These are phyloP conservation scores for Oostethus manadensis DNA, from an alignment of 2,113 vertebrate species.

Conservation along the genomic window DNA sequence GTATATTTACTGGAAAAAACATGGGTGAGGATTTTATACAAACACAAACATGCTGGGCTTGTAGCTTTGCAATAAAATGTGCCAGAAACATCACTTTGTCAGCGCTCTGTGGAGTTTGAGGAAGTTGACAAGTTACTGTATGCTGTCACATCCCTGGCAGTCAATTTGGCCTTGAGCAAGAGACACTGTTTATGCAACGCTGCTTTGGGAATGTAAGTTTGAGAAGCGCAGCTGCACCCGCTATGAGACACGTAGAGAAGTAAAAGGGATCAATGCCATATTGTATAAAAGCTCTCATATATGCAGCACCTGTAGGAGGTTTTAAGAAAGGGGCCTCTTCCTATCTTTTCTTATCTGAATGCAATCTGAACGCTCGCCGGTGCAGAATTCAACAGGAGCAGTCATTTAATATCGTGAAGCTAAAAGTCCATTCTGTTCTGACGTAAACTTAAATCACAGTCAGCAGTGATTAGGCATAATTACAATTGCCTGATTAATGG, in stretches of 20 bases:
- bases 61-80: slow-evolving; percentile 35
- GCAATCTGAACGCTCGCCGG: slow-evolving; percentile 9
- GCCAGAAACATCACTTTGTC: slow-evolving; percentile 61
- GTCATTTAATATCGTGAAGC: slow-evolving; percentile 11
- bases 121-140: slow-evolving; percentile 61
- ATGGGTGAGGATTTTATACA: no score
- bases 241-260: background rate
- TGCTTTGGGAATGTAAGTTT: slow-evolving; percentile 49
- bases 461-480: slow-evolving; percentile 49
- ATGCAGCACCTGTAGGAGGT: slow-evolving; percentile 21
- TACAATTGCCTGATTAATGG: slow-evolving; percentile 43
- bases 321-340: background rate
- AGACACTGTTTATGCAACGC: slow-evolving; percentile 41
- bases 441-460: slow-evolving; percentile 49
- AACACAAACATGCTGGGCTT: slow-evolving; percentile 4
- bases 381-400: slow-evolving; percentile 5
- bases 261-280: slow-evolving; percentile 21
- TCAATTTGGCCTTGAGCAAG: slow-evolving; percentile 41
- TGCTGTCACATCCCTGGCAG: slow-evolving; percentile 4
- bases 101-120: slow-evolving; percentile 39
- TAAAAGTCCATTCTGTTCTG: slow-evolving; percentile 26
- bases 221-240: slow-evolving; percentile 24
- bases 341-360: background rate
- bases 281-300: slow-evolving; percentile 22
- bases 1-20: no score